Conservation (phyloP, 1,140 invertebrate genomes). For the Lithobius niger region DNA sequence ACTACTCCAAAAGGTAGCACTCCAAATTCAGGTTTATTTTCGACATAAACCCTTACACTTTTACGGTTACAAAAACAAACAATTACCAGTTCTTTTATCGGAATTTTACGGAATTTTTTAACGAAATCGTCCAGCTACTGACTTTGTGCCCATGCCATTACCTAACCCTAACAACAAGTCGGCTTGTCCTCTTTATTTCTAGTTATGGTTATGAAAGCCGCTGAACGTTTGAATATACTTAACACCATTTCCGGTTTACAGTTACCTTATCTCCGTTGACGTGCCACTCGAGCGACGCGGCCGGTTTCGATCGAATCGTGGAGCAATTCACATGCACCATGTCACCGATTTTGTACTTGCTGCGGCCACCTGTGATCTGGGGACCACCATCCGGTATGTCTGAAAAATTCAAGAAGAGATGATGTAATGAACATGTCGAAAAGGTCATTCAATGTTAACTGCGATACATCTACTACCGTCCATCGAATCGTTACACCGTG, state of each 20-base stretch:
- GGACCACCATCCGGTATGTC: slow-evolving; percentile 30
- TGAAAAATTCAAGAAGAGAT: too few relatives aligned
- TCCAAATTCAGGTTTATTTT: too few relatives aligned
- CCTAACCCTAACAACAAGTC: neutral
- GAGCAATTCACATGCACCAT: slow-evolving; percentile 57
- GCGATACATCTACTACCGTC: too few relatives aligned
- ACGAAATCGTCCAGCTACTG: neutral
- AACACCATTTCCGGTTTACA: slow-evolving; percentile 30
- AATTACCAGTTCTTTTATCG: neutral
- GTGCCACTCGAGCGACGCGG: slow-evolving; percentile 31
- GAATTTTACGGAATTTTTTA: too few relatives aligned
- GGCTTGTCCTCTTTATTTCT: neutral
- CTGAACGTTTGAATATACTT: neutral
- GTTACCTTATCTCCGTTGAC: slow-evolving; percentile 30
- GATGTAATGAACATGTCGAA: too few relatives aligned
- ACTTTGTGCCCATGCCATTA: neutral
- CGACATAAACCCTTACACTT: too few relatives aligned
- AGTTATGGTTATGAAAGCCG: neutral
- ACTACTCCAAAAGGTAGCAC: too few relatives aligned
- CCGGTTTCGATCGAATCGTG: slow-evolving; percentile 40
- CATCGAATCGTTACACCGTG: too few relatives aligned
- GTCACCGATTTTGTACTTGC: slow-evolving; percentile 58
- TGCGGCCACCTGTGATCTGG: slow-evolving; percentile 41
- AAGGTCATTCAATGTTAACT: too few relatives aligned
- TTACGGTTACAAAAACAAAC: too few relatives aligned